Evolutionary conservation across 2,113 vertebrate species (phyloP), one percentile per base, ranked within the genome.

Genomic region (Rhinoderma darwinii): DNA sequence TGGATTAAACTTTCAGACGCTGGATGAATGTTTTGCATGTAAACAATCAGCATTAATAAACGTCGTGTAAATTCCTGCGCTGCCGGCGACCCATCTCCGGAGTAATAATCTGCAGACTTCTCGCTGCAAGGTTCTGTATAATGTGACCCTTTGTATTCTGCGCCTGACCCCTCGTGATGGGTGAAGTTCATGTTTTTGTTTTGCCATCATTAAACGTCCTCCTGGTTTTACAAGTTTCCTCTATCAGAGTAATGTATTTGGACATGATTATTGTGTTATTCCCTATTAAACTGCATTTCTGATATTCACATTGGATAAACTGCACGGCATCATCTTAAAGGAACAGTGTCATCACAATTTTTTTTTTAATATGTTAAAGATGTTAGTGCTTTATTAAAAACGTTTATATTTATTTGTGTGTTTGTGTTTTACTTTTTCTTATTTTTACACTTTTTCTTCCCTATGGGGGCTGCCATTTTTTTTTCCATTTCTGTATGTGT

Each of bases 91-190:
- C 1, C 14, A 7, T n/a, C 25, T 27, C 25, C 35, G 6, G 41
- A 8, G 73, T 30, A 73, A 25, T 39, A 25, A 73, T 41, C 70
- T 73, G 70, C 27, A 35, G 66, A 15, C 27, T 15, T 70, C 66
- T 70, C 15, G n/a, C 32, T 37, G 66, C 4, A 41, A 39, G 35
- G 70, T 22, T n/a, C 41, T 6, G 39, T 7, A 27, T 44, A 75
- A 75, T 47, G 4, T 75, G 41, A 47, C 22, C 73, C 41, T 44
- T 75, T 75, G 73, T 75, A 27, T 75, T 47, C 41, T 77, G 47
- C 5, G 14, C 4, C 15, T 78, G 14, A 51, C 30, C 14, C 20
- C 18, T 22, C 20, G 35, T 78, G 32, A 17, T n/a, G 10, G 39
- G 39, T 27, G 22, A 76, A 47, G 41, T 32, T 47, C n/a, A 77